Conservation (phyloP, 30 jellyfish, hydroid and myxozoan species). For the Phacellophora camtschatica region DNA sequence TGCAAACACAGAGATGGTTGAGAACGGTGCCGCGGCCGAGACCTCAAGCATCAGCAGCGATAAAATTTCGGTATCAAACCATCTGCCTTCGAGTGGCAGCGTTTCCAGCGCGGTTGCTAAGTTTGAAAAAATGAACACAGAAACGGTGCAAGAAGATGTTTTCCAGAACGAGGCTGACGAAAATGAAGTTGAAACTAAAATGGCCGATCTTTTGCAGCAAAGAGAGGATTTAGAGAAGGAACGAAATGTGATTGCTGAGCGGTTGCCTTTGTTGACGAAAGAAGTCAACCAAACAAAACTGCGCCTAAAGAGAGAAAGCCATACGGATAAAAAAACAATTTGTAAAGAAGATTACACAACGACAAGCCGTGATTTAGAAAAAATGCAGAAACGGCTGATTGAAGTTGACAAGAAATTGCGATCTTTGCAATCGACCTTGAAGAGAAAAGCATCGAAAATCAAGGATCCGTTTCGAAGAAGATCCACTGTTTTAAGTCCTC, state of each 20-base stretch:
- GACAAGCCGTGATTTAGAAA: conserved; percentile 46
- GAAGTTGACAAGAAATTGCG: conserved; percentile 66
- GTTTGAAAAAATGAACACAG: conserved; percentile 10
- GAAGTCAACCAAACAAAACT: conserved; percentile 37
- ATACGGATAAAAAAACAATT: background rate
- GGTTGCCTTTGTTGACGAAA: conserved; percentile 45
- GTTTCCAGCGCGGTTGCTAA: conserved; percentile 31
- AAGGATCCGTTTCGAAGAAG: conserved; percentile 38
- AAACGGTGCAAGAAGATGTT: background rate
- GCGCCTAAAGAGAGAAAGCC: conserved; percentile 13
- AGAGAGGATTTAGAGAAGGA: conserved; percentile 75
- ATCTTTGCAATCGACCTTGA: background rate
- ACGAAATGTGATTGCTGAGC: conserved; percentile 28
- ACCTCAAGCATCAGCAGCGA: background rate
- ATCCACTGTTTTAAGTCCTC: conserved; percentile 51
- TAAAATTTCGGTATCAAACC: background rate
- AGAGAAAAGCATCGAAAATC: conserved; percentile 6
- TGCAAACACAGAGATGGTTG: background rate
- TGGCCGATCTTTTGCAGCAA: conserved; percentile 48
- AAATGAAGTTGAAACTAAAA: conserved; percentile 13
- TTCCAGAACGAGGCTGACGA: conserved; percentile 19
- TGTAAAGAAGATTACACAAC: conserved; percentile 54
- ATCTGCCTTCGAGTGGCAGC: conserved; percentile 14
- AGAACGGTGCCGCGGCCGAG: background rate
- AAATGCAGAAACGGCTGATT: conserved; percentile 48